phyloP scores from a whole-genome alignment of 2,113 vertebrate genomes.

The Balaeniceps rex region DNA sequence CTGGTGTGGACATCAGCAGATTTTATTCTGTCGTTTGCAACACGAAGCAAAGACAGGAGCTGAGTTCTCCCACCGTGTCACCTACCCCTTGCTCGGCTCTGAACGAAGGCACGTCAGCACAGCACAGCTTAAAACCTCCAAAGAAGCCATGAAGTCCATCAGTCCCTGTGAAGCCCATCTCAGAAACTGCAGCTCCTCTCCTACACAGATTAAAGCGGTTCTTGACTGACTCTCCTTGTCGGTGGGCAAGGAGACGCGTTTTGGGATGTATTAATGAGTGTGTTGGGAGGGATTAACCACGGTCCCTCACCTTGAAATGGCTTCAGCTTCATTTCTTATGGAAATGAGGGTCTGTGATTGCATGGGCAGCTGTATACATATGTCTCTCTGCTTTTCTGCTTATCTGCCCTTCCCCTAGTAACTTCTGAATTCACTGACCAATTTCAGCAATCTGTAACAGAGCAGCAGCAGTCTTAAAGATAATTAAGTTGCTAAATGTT shows the following conservation, averaged over 20 bases:
- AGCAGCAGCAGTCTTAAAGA: not conserved
- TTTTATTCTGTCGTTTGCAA: not conserved
- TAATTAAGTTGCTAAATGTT: constrained; percentile 1
- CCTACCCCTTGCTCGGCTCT: not conserved
- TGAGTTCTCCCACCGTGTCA: not conserved
- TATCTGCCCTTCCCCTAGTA: not conserved
- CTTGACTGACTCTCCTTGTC: not conserved
- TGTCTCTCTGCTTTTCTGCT: not conserved
- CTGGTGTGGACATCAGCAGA: not conserved
- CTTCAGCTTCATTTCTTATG: constrained; percentile 7
- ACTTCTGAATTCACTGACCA: constrained; percentile 5
- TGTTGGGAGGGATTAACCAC: not conserved
- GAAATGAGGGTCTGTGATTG: not conserved
- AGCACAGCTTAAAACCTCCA: not conserved
- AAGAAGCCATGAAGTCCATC: not conserved
- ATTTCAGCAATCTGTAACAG: not conserved
- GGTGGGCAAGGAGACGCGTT: not conserved
- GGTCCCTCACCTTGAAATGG: not conserved
- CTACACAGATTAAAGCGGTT: not conserved
- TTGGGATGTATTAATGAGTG: not conserved
- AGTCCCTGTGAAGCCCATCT: not conserved
- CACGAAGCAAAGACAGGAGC: not conserved
- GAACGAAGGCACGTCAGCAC: not conserved
- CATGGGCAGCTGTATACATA: not conserved
- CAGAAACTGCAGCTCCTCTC: not conserved